Evolutionary conservation across 2,113 vertebrate genomes (phyloP), one percentile per base, ranked within the genome.

Genomic region (Cricetomys ansorgei): DNA sequence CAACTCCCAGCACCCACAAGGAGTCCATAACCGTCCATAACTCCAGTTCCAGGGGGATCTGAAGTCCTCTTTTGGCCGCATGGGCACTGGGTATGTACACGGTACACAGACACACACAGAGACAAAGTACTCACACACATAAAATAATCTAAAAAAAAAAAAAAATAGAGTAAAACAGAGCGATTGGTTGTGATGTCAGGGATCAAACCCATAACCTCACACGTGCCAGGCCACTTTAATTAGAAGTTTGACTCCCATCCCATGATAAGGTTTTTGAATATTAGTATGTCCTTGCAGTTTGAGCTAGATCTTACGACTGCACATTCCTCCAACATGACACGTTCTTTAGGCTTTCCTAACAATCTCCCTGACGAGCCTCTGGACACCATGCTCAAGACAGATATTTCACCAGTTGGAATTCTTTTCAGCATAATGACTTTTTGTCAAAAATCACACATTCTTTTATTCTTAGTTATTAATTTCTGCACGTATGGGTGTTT

Each of bases 261-360:
- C 55, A 27, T 81, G 65, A 92, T 77, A 80, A 45, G 57, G 45
- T 88, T 94, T 85, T 57, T 72, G 62, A 92, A 83, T 7, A 40
- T 73, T 13, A 75, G 40, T 53, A 0, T 73, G 69, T 84, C 53
- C 69, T 77, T 34, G 34, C 64, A 70, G 53, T 72, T 55, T 77
- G 81, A 65, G 62, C 91, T 84, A 73, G 23, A 7, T 31, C 45
- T 79, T 91, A 80, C 59, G 73, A 59, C 43, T 43, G 80, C 64
- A 55, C 96, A 97, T 97, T 97, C 96, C 31, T 94, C 48, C 5
- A 34, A 40, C 80, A n/a, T 96, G 96, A 94, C 37, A 3, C 67
- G 0, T 70, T 25, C 25, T n/a, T 55, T 57, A 59, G 81, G 45
- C 69, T 92, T 88, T 92, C 76, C 73, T 48, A 85, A 21, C 55